Conservation (phyloP, 2,888 invertebrate genomes). For the Trissolcus brochymenae region DNA sequence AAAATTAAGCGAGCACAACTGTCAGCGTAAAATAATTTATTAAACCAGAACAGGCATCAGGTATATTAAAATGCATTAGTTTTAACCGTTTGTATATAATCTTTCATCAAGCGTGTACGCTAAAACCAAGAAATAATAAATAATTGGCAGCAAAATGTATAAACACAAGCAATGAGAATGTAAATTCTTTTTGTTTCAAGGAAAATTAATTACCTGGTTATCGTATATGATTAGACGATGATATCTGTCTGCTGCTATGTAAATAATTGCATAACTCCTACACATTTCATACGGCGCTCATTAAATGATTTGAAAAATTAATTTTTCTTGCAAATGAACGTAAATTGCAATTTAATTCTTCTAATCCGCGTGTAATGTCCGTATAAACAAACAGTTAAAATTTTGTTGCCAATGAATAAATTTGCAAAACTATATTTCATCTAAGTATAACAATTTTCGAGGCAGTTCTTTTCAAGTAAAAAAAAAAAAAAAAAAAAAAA, state of each 20-base stretch:
- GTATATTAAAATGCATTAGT: constrained; percentile 31
- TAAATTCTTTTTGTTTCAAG: constrained; percentile 3
- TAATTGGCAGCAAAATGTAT: constrained; percentile 8
- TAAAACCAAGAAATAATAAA: constrained; percentile 17
- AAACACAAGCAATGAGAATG: constrained; percentile 6
- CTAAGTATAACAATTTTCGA: background rate
- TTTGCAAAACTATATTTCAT: too few relatives aligned
- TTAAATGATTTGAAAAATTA: too few relatives aligned
- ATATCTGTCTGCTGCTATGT: too few relatives aligned
- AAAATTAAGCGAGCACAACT: constrained; percentile 5
- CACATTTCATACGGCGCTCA: too few relatives aligned
- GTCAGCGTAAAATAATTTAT: constrained; percentile 28
- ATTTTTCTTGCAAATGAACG: too few relatives aligned
- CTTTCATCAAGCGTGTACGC: constrained; percentile 8
- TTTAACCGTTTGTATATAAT: constrained; percentile 23
- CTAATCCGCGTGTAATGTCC: too few relatives aligned
- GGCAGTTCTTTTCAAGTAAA: background rate
- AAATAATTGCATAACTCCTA: too few relatives aligned
- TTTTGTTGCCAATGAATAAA: too few relatives aligned
- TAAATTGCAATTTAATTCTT: too few relatives aligned
- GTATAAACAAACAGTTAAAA: too few relatives aligned
- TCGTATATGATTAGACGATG: constrained; percentile 2
- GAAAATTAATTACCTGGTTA: constrained; percentile 22
- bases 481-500: background rate
- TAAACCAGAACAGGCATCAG: constrained; percentile 11